phyloP scores from a whole-genome alignment of 2,888 invertebrate species.

The Falcaria lacertinaria region DNA sequence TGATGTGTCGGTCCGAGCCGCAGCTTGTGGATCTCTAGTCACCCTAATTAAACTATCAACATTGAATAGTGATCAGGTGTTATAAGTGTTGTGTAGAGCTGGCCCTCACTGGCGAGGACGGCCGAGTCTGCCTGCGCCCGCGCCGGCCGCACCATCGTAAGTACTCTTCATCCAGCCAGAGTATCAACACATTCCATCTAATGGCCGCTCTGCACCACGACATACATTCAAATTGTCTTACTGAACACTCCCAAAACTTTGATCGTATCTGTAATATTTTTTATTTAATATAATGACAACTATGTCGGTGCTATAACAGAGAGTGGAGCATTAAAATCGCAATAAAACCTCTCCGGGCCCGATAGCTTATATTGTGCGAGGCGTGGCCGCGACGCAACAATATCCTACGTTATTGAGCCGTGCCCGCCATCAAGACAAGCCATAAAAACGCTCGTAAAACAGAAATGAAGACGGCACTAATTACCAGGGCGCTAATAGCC shows the following conservation, averaged over 20 bases:
- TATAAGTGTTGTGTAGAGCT: no score
- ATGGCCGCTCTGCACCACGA: no score
- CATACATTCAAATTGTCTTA: no score
- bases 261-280: background rate
- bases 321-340: background rate
- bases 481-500: slow-evolving; percentile 12
- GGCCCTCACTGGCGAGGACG: no score
- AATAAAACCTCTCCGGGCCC: background rate
- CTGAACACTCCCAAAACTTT: no score
- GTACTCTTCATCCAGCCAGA: background rate
- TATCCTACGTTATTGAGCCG: background rate
- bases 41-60: no score
- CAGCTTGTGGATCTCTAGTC: no score
- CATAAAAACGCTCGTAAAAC: slow-evolving; percentile 1
- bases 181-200: no score
- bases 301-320: background rate
- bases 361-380: background rate
- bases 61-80: no score
- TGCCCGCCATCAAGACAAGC: background rate
- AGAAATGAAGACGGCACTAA: slow-evolving; percentile 3
- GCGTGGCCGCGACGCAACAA: background rate
- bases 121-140: no score
- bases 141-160: no score
- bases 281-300: background rate
- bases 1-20: no score